A percentile compares a stretch with the other conserved stretches of the same genome.
Conservation (phyloP, 2,797 vertebrate genomes). For the Amniataba percoides region DNA sequence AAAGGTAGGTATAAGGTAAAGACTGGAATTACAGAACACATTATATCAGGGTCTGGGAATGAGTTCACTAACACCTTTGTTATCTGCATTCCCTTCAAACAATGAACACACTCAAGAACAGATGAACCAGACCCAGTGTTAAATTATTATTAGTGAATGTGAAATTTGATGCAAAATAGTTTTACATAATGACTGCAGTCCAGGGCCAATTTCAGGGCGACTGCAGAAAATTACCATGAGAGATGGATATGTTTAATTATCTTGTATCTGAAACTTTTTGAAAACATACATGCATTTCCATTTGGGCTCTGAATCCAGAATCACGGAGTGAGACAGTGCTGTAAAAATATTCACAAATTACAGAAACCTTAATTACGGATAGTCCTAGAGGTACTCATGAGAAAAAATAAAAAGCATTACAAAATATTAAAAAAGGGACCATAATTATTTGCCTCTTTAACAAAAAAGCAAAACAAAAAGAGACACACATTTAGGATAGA, state of each 20-base stretch:
- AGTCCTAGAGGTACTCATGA: slow-evolving; percentile 41
- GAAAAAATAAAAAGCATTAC: slow-evolving; percentile 35
- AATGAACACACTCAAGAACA: slow-evolving; percentile 14
- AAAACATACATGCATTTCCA: neutral
- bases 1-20: neutral
- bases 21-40: neutral
- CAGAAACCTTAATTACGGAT: slow-evolving; percentile 46
- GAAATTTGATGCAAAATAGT: slow-evolving; percentile 10
- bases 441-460: slow-evolving; percentile 23
- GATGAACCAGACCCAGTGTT: neutral
- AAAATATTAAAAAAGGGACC: slow-evolving; percentile 10
- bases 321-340: neutral
- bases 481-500: neutral
- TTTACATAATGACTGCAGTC: slow-evolving; percentile 31
- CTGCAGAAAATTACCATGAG: slow-evolving; percentile 14
- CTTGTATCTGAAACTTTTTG: slow-evolving; percentile 12
- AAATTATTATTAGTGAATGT: slow-evolving; percentile 12
- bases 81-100: neutral
- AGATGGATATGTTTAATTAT: slow-evolving; percentile 37
- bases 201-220: slow-evolving; percentile 21
- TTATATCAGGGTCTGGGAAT: neutral
- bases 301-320: slow-evolving; percentile 7
- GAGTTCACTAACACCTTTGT: neutral
- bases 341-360: slow-evolving; percentile 32
- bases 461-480: no score